phyloP scores from a whole-genome alignment of 2,797 vertebrate species.

The Mormyrus hasselquistii region DNA sequence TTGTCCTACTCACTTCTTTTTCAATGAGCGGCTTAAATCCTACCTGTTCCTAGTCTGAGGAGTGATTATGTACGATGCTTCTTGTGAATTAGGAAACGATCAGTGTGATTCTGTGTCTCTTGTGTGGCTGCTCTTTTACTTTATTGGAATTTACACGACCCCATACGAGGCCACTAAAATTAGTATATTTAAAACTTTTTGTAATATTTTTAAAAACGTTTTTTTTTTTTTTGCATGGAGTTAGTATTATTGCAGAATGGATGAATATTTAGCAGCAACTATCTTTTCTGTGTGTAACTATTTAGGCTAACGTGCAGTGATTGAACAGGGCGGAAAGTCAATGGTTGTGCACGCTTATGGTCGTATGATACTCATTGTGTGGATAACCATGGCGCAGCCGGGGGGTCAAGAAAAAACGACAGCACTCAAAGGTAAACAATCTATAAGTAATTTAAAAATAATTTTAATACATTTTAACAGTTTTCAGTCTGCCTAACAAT shows the following conservation, averaged over 20 bases:
- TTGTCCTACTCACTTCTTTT: neutral
- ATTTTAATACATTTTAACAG: slow-evolving; percentile 4
- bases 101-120: neutral
- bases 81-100: neutral
- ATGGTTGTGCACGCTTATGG: slow-evolving; percentile 64
- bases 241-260: neutral
- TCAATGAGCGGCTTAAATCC: neutral
- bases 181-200: neutral
- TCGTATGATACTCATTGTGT: slow-evolving; percentile 60
- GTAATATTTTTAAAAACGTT: neutral
- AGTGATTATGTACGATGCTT: neutral
- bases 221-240: neutral
- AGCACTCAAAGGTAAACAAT: slow-evolving; percentile 80
- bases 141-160: neutral
- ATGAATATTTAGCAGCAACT: neutral
- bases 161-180: neutral
- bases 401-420: slow-evolving; percentile 84
- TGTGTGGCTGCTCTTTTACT: neutral
- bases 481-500: slow-evolving; percentile 5
- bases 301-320: slow-evolving; percentile 58
- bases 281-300: slow-evolving; percentile 21
- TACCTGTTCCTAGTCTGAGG: neutral
- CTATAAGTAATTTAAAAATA: neutral
- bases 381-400: slow-evolving; percentile 82
- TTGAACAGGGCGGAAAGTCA: slow-evolving; percentile 51